Evolutionary conservation across 2,888 invertebrate genomes (phyloP).

Genomic region (Zeuzera pyrina): DNA sequence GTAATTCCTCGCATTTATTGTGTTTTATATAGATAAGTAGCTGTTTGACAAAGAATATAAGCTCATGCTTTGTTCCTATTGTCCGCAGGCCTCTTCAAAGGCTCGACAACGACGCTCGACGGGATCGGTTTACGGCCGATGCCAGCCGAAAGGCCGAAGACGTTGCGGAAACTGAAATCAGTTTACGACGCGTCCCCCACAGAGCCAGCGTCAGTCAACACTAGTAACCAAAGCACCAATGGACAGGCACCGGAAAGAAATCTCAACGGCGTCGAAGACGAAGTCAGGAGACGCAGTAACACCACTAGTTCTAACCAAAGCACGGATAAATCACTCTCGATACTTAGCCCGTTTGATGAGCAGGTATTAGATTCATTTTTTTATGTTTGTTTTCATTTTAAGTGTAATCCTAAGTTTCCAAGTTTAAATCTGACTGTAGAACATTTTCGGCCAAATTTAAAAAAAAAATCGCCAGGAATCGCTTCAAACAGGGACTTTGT

Average conservation of each 20-base stretch:
- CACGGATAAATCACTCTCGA: constrained; percentile 63
- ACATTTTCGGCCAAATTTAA: neutral
- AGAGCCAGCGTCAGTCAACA: constrained; percentile 37
- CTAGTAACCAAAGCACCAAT: constrained; percentile 51
- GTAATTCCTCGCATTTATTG: too few relatives aligned
- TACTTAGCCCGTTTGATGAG: constrained; percentile 93
- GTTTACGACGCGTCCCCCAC: constrained; percentile 76
- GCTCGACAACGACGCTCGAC: constrained; percentile 81
- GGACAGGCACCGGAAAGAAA: constrained; percentile 45
- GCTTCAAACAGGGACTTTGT: too few relatives aligned
- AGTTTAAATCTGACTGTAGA: neutral
- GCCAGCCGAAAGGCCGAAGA: constrained; percentile 81
- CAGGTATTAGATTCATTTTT: constrained; percentile 35
- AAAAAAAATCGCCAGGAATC: neutral
- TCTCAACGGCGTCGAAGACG: constrained; percentile 61
- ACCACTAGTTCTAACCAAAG: constrained; percentile 59
- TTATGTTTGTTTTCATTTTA: constrained; percentile 4
- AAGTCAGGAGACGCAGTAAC: constrained; percentile 60
- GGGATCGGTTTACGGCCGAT: constrained; percentile 74
- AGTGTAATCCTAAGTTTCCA: neutral
- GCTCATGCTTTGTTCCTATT: constrained; percentile 20
- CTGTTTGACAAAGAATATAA: neutral
- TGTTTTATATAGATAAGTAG: neutral
- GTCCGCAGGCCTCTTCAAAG: constrained; percentile 84
- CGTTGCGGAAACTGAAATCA: constrained; percentile 80